phyloP scores from a whole-genome alignment of 2,113 vertebrate species.

The Pagrus major region DNA sequence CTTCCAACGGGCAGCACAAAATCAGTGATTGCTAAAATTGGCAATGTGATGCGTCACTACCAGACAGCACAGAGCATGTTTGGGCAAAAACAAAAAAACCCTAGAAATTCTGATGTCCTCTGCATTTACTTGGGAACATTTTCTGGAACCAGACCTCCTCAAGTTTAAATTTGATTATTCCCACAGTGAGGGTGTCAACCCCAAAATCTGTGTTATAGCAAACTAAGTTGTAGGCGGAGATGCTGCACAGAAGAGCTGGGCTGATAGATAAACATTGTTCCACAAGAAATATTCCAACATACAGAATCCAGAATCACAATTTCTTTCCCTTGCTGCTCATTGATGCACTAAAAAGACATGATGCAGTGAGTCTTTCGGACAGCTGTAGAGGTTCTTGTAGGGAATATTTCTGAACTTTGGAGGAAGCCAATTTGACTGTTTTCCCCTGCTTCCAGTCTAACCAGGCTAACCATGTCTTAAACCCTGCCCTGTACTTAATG shows the following conservation, averaged over 20 bases:
- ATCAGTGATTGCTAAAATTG: too few relatives aligned
- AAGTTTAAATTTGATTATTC: too few relatives aligned
- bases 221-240: neutral
- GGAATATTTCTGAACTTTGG: neutral
- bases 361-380: neutral
- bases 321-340: neutral
- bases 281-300: neutral
- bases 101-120: too few relatives aligned
- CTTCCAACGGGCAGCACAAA: too few relatives aligned
- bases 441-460: neutral
- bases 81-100: too few relatives aligned
- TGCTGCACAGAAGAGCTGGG: too few relatives aligned
- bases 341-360: neutral
- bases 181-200: too few relatives aligned
- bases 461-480: neutral
- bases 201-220: too few relatives aligned
- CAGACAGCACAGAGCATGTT: too few relatives aligned
- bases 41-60: too few relatives aligned
- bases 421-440: neutral
- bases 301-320: neutral
- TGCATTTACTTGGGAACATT: too few relatives aligned
- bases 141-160: too few relatives aligned
- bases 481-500: neutral
- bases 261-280: neutral
- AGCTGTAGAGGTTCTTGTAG: neutral